Evolutionary conservation across 2,888 invertebrate genomes (phyloP), one percentile per base, ranked within the genome.

Genomic region (Platycnemis pennipes): DNA sequence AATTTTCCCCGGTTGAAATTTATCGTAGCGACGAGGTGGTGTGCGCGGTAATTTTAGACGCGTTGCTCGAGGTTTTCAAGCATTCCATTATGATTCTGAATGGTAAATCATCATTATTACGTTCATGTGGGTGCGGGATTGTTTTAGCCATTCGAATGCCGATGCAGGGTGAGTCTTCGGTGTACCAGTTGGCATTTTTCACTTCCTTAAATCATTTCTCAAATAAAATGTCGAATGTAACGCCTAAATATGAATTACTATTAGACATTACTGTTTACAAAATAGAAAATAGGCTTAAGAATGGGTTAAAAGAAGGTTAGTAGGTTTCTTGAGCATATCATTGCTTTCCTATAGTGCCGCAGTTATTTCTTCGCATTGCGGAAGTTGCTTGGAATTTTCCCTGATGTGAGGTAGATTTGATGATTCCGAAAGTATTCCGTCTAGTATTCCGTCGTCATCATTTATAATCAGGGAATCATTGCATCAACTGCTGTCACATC

Each of bases 41-140:
- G 77, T 37, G 77, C 63, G 63, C 77, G 77, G 37, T 77, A 77
- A 77, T 77, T 77, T 77, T 77, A 77, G 77, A 37, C 77, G 77
- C 37, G 77, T 8, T 2, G 77, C 31, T 37, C 4, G 77, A 16
- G 77, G 77, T 77, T 77, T 77, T 77, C 77, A 77, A 37, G 77
- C 77, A 77, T 77, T 77, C 37, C 77, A 77, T 77, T 77, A 77
- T 37, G 77, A 77, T 77, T 77, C 77, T 26, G 11, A 5, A 77
- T 77, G 77, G 37, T 77, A 37, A 77, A 77, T 77, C 37, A 77
- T 77, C 37, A 5, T 77, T 37, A 37, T 77, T 77, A 77, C 77
- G 77, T 37, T 31, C 77, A 77, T 37, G 37, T 77, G 77, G 77
- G 31, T 37, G 77, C 77, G 5, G 77, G 77, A 77, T 77, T 77